Evolutionary conservation across 64 coral and sea anemone genomes (phyloP).

Genomic region (Platygyra sinensis): DNA sequence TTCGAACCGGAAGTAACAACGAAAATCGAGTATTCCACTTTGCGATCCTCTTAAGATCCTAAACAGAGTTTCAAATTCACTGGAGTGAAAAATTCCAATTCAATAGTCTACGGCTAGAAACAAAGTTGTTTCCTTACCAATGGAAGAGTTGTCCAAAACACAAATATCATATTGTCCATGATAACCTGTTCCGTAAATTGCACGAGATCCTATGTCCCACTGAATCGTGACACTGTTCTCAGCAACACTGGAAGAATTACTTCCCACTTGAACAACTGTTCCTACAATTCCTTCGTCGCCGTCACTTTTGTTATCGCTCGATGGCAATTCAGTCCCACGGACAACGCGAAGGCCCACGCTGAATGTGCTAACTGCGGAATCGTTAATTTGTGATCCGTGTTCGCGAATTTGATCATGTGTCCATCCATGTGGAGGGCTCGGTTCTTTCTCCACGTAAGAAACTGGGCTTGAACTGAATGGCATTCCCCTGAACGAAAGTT

Average conservation of each 20-base stretch:
- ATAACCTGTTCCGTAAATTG: conserved; percentile 4
- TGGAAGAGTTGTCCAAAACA: conserved; percentile 14
- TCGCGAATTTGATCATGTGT: not conserved
- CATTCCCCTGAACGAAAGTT: not conserved
- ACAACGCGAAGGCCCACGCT: conserved; percentile 39
- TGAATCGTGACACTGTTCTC: conserved; percentile 27
- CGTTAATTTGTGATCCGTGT: not conserved
- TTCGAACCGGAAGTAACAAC: too few species aligned
- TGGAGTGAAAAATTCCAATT: not conserved
- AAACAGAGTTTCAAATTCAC: not conserved
- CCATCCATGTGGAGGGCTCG: not conserved
- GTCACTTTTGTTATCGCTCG: not conserved
- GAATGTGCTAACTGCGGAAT: not conserved
- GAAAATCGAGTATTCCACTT: too few species aligned
- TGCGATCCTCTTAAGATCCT: not conserved
- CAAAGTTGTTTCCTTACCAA: conserved; percentile 5
- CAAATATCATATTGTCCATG: conserved; percentile 12
- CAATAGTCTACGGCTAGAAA: not conserved
- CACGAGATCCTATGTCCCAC: conserved; percentile 33
- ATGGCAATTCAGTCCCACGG: conserved; percentile 4
- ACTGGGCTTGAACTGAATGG: not conserved
- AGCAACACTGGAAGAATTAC: not conserved
- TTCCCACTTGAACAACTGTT: conserved; percentile 5
- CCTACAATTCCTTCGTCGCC: conserved; percentile 32
- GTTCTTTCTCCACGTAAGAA: not conserved